Base-by-base conservation (phyloP, 2,888 invertebrate species). In the Nephrotoma guestfalica region DNA sequence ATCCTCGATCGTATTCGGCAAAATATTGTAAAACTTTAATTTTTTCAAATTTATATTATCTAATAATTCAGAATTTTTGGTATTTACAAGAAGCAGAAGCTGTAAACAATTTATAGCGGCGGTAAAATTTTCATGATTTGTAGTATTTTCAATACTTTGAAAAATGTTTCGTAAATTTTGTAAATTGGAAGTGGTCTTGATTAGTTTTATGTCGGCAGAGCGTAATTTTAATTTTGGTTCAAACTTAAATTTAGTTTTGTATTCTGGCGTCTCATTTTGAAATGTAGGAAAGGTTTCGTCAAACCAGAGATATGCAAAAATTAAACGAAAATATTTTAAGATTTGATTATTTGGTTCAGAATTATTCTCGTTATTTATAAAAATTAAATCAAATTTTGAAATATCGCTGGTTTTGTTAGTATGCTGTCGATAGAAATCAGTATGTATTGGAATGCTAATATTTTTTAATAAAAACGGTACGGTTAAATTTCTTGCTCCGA, bases 361-460 rank as follows among this genome's bases (percentile, higher is more conserved):
- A 18, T 18, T 84, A 4, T 83, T 83, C 0, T 86, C 47, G 30
- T 40, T 87, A 41, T 86, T 47, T 6, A 30, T 4, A 86, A 87
- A 88, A 11, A 87, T 85, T 83, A 87, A 42, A 51, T 88, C 88
- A 30, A 88, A 47, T 43, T 83, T 7, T 18, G 83, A 86, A 41
- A 40, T 86, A 43, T 85, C 85, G 18, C 86, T 30, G 13, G 47
- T 47, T 86, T 86, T 86, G 30, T 41, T 41, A 84, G 87, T 86
- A 13, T 41, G 7, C 51, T 85, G 83, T 86, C 87, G 85, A 83
- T 88, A 88, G 51, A 88, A 71, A 6, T 89, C 88, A 45, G 89
- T 89, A 41, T 87, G 89, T 0, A 91, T 18, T 0, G 91, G 91
- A 84, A 90, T 43, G 0, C 87, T 86, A 18, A 90, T 86, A 87